Base-by-base conservation (phyloP, 2,797 vertebrate species). In the Argentina silus region DNA sequence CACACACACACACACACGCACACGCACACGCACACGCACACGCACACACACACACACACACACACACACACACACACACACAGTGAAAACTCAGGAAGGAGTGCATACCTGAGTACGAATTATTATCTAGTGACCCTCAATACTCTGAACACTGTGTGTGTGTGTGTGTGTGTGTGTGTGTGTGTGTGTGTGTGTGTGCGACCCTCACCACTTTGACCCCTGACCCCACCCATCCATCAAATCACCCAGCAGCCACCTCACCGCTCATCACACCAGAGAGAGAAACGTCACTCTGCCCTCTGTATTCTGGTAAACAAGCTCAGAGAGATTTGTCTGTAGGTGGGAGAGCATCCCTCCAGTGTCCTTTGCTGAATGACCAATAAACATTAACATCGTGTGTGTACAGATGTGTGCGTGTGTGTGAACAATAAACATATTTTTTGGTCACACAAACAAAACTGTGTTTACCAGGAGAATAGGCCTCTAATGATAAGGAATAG, bases 361-460 rank as follows among this genome's bases (percentile, higher is more conserved):
- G 17, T 64, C 50, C 67, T 67, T 75, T 65, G 76, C 55, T 48
- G n/a, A n/a, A n/a, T n/a, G n/a, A n/a, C n/a, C n/a, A n/a, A n/a
- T n/a, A n/a, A n/a, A n/a, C n/a, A n/a, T n/a, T n/a, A n/a, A n/a
- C n/a, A n/a, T n/a, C n/a, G n/a, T n/a, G n/a, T n/a, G n/a, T n/a
- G n/a, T n/a, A n/a, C n/a, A n/a, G n/a, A n/a, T n/a, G n/a, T n/a
- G n/a, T n/a, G n/a, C n/a, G n/a, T n/a, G n/a, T n/a, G n/a, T n/a
- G n/a, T n/a, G n/a, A n/a, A n/a, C n/a, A n/a, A n/a, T n/a, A n/a
- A n/a, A n/a, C n/a, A n/a, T n/a, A n/a, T n/a, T n/a, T 67, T 42
- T 44, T 45, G 63, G 48, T 74, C 45, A 36, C 27, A 36, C 27
- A 36, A 1, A 36, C 27, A 36, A 36, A 36, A 36, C 27, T 36